A percentile compares a stretch with the other conserved stretches of the same genome.
phyloP scores from a whole-genome alignment of 2,113 vertebrate species.

The Chaetodon trifascialis region DNA sequence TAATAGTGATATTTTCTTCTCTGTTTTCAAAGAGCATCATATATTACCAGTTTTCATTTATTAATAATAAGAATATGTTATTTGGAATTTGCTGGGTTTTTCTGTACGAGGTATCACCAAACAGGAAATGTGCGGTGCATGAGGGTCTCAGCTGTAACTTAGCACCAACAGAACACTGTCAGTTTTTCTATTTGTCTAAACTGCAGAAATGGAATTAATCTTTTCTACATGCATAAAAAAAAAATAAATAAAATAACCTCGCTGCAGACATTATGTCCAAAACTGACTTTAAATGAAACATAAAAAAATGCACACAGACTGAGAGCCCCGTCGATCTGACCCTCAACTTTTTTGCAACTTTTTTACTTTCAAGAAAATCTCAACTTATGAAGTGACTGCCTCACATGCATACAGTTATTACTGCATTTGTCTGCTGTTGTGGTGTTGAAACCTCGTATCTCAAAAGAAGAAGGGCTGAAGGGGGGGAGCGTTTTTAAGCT shows the following conservation, averaged over 20 bases:
- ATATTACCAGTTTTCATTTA: not conserved
- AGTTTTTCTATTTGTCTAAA: not conserved
- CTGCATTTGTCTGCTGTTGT: not conserved
- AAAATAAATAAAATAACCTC: constrained; percentile 12
- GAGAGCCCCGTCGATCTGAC: constrained; percentile 1
- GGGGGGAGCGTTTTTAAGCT: no score
- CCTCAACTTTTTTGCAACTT: not conserved
- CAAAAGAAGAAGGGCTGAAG: not conserved
- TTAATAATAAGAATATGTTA: not conserved
- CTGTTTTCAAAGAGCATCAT: not conserved
- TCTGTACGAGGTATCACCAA: no score
- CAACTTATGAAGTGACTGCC: not conserved
- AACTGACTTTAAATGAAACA: not conserved
- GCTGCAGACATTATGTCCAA: not conserved
- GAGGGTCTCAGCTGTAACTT: no score
- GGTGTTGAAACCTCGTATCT: constrained; percentile 7
- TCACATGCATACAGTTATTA: not conserved
- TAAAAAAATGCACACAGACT: not conserved
- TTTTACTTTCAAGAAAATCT: not conserved
- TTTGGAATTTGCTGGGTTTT: not conserved
- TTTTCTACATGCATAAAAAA: not conserved
- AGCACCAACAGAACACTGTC: no score
- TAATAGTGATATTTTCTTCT: not conserved
- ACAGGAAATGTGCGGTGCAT: no score
- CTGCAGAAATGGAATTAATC: not conserved